phyloP scores from a whole-genome alignment of 2,797 vertebrate species.

The Lates japonicus region DNA sequence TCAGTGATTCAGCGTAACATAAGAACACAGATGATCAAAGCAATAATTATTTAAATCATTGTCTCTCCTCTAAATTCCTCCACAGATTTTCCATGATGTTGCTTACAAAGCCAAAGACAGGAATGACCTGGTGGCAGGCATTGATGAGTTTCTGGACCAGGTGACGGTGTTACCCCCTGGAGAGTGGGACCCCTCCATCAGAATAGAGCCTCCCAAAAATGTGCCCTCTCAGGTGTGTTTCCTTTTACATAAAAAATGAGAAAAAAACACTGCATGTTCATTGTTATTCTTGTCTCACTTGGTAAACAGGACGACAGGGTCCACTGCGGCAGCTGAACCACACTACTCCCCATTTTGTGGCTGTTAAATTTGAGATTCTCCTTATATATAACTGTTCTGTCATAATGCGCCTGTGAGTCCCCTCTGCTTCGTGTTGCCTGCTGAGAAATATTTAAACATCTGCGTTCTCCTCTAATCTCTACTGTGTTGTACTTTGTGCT shows the following conservation, averaged over 20 bases:
- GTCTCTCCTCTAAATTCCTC: background rate
- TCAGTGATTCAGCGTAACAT: background rate
- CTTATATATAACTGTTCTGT: background rate
- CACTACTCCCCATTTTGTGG: background rate
- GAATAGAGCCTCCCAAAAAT: conserved; percentile 99
- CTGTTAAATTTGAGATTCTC: background rate
- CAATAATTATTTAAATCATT: background rate
- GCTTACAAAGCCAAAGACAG: conserved; percentile 99
- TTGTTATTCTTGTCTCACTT: background rate
- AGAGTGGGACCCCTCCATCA: conserved; percentile 98
- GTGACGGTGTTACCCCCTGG: conserved; percentile 98
- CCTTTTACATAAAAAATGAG: background rate
- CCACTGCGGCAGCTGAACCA: no score
- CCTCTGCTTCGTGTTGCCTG: background rate
- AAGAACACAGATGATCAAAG: background rate
- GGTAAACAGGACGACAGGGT: background rate
- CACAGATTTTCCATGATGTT: conserved; percentile 97
- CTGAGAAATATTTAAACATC: conserved; percentile 56
- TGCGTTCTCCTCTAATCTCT: conserved; percentile 50
- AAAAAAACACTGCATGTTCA: background rate
- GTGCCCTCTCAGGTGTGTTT: conserved; percentile 95
- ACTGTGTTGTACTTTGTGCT: conserved; percentile 29
- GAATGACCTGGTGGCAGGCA: conserved; percentile 96
- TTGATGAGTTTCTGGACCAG: conserved; percentile 99
- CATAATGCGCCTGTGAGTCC: background rate